These are phyloP conservation scores for Seira sanloemensis DNA, from an alignment of 2,888 invertebrate species.

Conservation along the genomic window DNA sequence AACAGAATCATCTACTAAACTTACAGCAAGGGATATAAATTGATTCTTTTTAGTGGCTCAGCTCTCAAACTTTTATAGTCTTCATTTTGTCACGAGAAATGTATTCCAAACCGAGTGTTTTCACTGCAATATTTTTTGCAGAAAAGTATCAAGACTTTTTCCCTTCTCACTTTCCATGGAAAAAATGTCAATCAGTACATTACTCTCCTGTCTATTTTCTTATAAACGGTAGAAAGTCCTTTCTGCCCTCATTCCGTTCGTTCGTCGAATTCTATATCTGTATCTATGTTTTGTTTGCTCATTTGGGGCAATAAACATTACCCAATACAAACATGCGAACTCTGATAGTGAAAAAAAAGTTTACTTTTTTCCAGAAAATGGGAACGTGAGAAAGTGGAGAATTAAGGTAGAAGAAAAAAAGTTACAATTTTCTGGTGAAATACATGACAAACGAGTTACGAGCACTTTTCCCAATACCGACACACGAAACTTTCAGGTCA, in stretches of 20 bases:
- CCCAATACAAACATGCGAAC: conserved; percentile 46
- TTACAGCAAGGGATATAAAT: background rate
- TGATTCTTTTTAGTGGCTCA: background rate
- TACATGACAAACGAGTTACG: background rate
- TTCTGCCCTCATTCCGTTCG: conserved; percentile 10
- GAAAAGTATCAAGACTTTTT: too few relatives aligned
- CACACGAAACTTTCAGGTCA: background rate
- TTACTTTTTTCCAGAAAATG: background rate
- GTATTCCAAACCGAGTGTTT: too few relatives aligned
- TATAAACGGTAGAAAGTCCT: background rate
- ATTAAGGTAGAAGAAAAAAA: conserved; percentile 4
- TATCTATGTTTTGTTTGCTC: conserved; percentile 54
- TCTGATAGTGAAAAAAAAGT: background rate
- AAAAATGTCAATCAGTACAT: conserved; percentile 54
- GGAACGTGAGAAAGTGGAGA: background rate
- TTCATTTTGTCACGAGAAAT: too few relatives aligned
- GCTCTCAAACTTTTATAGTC: background rate
- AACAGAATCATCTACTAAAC: background rate
- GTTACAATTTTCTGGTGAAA: background rate
- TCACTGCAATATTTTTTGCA: background rate
- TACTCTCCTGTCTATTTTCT: background rate
- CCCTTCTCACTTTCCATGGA: conserved; percentile 10
- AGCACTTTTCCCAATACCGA: conserved; percentile 4
- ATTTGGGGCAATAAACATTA: conserved; percentile 60
- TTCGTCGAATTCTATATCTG: too few relatives aligned